phyloP scores from a whole-genome alignment of 2,113 vertebrate genomes.

The Melanostigma gelatinosum region DNA sequence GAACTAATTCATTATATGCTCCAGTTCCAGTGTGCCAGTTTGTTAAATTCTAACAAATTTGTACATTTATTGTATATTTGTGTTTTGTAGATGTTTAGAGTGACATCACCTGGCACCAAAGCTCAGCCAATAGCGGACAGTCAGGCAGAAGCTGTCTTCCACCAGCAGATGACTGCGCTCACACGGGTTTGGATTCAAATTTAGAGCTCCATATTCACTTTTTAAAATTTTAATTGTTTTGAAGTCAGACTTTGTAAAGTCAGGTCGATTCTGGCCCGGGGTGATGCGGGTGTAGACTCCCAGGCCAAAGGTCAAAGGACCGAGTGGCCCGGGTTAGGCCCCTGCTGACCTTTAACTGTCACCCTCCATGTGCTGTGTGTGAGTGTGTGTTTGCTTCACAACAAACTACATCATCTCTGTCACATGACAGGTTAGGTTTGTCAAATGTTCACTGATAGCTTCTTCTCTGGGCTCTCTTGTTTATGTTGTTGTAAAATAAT shows the following conservation, averaged over 20 bases:
- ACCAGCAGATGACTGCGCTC: background rate
- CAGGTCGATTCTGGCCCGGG: background rate
- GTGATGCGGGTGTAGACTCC: background rate
- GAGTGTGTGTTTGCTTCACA: constrained; percentile 13
- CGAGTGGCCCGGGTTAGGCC: background rate
- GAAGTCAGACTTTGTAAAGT: background rate
- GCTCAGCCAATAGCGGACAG: background rate
- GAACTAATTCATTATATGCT: background rate
- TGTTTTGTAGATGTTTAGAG: background rate
- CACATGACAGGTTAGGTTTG: constrained; percentile 8
- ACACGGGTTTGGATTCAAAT: background rate
- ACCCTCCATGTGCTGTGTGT: background rate
- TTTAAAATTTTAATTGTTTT: background rate
- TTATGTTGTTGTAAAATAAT: background rate
- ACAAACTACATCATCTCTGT: constrained; percentile 29
- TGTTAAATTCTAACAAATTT: background rate
- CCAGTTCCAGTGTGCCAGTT: background rate
- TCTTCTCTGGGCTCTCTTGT: background rate
- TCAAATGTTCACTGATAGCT: background rate
- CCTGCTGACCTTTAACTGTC: constrained; percentile 38
- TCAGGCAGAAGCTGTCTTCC: background rate
- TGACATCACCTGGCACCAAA: background rate
- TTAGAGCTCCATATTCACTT: background rate
- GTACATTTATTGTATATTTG: background rate
- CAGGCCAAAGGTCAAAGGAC: constrained; percentile 28